Conservation (phyloP, 2,797 vertebrate genomes). For the Chrosomus eos region DNA sequence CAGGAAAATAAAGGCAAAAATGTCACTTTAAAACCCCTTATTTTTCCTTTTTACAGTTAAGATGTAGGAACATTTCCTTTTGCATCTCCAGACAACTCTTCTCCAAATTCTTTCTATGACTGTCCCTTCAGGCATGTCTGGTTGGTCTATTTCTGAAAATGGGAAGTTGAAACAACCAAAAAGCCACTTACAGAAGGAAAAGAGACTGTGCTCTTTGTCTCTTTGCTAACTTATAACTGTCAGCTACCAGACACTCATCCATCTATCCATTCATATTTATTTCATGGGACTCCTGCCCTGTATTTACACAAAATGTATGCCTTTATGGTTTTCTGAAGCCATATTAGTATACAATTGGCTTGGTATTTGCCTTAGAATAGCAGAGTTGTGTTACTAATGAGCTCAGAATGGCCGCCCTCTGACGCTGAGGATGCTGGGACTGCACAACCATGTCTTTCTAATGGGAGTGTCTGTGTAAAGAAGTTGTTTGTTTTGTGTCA, state of each 20-base stretch:
- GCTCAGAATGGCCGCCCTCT: conserved; percentile 45
- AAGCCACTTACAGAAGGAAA: conserved; percentile 9
- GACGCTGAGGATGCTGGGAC: neutral
- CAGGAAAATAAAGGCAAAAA: neutral
- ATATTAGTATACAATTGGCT: conserved; percentile 21
- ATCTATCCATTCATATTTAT: conserved; percentile 27
- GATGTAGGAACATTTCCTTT: neutral
- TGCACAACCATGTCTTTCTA: neutral
- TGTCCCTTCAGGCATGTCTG: conserved; percentile 22
- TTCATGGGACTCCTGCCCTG: neutral
- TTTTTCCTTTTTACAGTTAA: conserved; percentile 1
- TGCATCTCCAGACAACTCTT: neutral
- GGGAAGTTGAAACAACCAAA: conserved; percentile 9
- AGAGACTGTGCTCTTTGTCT: conserved; percentile 28
- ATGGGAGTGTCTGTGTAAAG: conserved; percentile 19
- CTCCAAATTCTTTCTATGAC: conserved; percentile 27
- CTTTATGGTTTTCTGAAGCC: neutral
- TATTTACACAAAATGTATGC: conserved; percentile 5
- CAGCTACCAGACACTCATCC: conserved; percentile 23
- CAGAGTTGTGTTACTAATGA: conserved; percentile 46
- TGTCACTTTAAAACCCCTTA: neutral
- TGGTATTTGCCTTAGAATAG: conserved; percentile 34
- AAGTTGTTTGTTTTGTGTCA: neutral
- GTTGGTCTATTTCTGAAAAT: conserved; percentile 45
- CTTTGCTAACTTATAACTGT: neutral